These are phyloP conservation scores for Urocitellus parryii DNA, from an alignment of 2,113 vertebrate species.

Conservation along the genomic window DNA sequence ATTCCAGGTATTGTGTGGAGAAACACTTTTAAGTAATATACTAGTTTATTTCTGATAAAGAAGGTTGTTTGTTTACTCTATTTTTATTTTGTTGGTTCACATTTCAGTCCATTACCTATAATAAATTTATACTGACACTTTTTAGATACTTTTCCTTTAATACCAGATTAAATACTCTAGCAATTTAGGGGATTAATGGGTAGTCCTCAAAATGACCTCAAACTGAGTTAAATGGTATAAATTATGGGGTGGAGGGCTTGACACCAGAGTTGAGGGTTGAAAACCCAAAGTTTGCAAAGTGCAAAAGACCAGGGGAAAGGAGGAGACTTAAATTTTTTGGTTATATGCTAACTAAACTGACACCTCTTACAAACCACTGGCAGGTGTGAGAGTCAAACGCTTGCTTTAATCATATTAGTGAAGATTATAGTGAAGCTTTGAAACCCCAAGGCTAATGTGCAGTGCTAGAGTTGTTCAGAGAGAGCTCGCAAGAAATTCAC, in stretches of 20 bases:
- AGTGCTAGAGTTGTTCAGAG: constrained; percentile 82
- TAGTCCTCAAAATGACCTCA: constrained; percentile 67
- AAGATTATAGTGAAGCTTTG: constrained; percentile 93
- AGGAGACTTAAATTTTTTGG: not conserved
- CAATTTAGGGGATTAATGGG: constrained; percentile 41
- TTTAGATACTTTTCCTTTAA: constrained; percentile 65
- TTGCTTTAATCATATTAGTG: constrained; percentile 91
- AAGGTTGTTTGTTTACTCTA: not conserved
- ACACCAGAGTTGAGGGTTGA: not conserved
- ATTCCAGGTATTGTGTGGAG: not conserved
- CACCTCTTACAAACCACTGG: not conserved
- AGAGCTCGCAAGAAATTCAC: constrained; percentile 26
- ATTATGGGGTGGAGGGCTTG: not conserved
- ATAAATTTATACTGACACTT: not conserved
- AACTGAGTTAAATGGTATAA: not conserved
- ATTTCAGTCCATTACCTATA: constrained; percentile 27
- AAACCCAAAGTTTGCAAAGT: not conserved
- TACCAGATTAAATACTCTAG: constrained; percentile 70
- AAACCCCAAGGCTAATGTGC: constrained; percentile 85
- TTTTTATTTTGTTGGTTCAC: not conserved
- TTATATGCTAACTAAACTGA: not conserved
- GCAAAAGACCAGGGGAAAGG: not conserved
- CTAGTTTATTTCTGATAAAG: constrained; percentile 46
- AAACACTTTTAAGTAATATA: not conserved
- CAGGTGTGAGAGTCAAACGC: constrained; percentile 61